A percentile compares a stretch with the other conserved stretches of the same genome.
Evolutionary conservation across 2,797 vertebrate species (phyloP).

Genomic region (Monodelphis domestica): DNA sequence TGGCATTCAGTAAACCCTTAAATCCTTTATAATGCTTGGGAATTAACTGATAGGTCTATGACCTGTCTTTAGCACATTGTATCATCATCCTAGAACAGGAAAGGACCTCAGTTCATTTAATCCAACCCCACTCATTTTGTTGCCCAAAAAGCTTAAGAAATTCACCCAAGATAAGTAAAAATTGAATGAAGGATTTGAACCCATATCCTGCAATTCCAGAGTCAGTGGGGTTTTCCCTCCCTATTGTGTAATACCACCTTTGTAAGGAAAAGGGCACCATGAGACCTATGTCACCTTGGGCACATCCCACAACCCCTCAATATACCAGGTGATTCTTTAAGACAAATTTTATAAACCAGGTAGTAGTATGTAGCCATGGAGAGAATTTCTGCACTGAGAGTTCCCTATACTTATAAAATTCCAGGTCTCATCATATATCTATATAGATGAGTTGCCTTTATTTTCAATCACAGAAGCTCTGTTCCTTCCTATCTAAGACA

Average conservation of each 20-base stretch:
- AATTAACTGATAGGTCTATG: not conserved
- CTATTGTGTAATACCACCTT: not conserved
- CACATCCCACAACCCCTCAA: not conserved
- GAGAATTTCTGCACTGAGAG: not conserved
- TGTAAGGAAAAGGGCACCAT: not conserved
- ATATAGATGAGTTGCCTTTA: not conserved
- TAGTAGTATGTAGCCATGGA: not conserved
- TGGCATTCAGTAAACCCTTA: not conserved
- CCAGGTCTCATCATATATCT: not conserved
- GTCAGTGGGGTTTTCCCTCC: not conserved
- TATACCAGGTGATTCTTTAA: not conserved
- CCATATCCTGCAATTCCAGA: not conserved
- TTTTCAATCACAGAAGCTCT: not conserved
- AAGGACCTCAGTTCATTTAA: not conserved
- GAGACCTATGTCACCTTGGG: not conserved
- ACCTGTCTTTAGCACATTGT: not conserved
- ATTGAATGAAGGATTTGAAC: not conserved
- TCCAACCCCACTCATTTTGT: not conserved
- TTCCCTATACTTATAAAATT: not conserved
- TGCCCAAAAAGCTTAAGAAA: not conserved
- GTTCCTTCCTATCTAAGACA: not conserved
- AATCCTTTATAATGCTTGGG: not conserved
- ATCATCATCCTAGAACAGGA: not conserved
- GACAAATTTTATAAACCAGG: not conserved
- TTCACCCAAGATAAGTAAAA: not conserved